Conservation (phyloP, 2,113 vertebrate genomes). For the Prolemur simus region DNA sequence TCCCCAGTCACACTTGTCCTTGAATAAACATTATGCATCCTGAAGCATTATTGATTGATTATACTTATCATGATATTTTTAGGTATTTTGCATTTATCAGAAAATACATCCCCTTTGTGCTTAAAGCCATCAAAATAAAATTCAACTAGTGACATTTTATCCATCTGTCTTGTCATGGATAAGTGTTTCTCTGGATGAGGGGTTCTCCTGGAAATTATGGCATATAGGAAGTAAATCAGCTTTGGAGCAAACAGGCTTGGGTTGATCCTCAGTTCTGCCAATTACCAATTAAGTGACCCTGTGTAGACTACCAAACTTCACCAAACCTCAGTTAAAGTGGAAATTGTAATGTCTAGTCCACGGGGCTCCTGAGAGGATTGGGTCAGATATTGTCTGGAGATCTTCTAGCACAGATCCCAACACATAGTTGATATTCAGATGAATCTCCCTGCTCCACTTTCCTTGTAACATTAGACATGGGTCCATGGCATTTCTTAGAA, state of each 20-base stretch:
- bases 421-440: background rate
- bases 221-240: background rate
- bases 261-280: background rate
- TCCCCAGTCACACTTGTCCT: background rate
- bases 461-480: background rate
- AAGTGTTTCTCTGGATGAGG: background rate
- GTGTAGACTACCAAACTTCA: background rate
- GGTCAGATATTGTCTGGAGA: background rate
- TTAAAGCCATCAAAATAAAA: background rate
- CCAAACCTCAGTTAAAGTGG: background rate
- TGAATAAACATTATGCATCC: background rate
- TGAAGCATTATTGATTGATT: background rate
- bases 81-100: background rate
- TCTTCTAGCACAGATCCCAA: background rate
- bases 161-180: background rate
- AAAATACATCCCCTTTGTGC: background rate
- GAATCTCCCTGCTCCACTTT: background rate
- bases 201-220: background rate
- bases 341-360: background rate
- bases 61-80: background rate
- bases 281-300: background rate
- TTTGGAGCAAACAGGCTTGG: background rate
- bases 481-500: background rate
- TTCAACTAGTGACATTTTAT: background rate
- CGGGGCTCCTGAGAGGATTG: background rate